A percentile compares a stretch with the other conserved stretches of the same genome.
These are phyloP conservation scores for Alviniconcha marisindica DNA, from an alignment of 1,140 invertebrate genomes.

Conservation along the genomic window DNA sequence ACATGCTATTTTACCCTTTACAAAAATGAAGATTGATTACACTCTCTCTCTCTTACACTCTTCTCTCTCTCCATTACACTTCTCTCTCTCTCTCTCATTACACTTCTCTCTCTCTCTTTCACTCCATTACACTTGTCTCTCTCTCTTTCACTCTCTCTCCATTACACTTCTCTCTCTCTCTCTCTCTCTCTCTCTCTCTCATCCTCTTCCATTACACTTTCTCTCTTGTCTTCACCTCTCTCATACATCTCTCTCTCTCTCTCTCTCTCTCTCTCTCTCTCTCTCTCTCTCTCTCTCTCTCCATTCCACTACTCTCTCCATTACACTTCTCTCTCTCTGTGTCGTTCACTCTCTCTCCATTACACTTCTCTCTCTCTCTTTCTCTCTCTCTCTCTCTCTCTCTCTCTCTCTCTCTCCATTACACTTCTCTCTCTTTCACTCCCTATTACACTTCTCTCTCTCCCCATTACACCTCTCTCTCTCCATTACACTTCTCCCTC, in stretches of 20 bases:
- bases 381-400: not conserved
- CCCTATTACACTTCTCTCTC: too few species aligned
- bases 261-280: too few species aligned
- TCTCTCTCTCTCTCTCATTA: not conserved
- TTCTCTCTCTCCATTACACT: too few species aligned
- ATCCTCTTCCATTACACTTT: not conserved
- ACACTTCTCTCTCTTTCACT: too few species aligned
- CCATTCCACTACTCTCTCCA: too few species aligned
- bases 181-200: not conserved
- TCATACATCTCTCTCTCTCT: too few species aligned
- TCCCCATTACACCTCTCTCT: too few species aligned
- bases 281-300: too few species aligned
- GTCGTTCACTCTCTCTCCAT: too few species aligned
- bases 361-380: not conserved
- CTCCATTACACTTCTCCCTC: too few species aligned
- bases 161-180: not conserved
- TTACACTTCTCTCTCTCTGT: too few species aligned
- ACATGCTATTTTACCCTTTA: not conserved
- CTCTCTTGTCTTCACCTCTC: too few species aligned
- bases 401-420: not conserved
- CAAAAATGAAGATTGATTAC: not conserved
- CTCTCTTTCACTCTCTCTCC: not conserved
- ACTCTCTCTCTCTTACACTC: not conserved
- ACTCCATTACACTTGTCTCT: not conserved
- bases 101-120: not conserved